A percentile compares a stretch with the other conserved stretches of the same genome.
Evolutionary conservation across 2,113 vertebrate species (phyloP).

Genomic region (Connochaetes taurinus): DNA sequence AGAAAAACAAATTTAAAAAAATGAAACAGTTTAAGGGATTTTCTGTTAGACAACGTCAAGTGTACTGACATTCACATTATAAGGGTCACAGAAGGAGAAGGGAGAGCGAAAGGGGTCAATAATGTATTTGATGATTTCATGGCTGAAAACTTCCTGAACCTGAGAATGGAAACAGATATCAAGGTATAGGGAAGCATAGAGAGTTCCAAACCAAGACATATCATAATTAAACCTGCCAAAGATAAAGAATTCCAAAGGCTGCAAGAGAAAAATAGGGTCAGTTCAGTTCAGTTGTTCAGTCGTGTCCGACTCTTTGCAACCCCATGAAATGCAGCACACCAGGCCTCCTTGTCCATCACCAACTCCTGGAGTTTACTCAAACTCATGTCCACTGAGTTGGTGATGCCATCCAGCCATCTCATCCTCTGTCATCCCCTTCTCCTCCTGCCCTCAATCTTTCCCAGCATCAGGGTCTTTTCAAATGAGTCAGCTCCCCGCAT

Average conservation of each 20-base stretch:
- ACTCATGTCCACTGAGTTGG: background rate
- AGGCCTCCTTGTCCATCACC: background rate
- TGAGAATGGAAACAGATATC: background rate
- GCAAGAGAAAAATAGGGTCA: background rate
- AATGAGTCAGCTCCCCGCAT: background rate
- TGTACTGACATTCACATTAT: background rate
- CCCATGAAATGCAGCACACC: background rate
- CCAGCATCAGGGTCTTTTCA: background rate
- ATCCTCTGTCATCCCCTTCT: background rate
- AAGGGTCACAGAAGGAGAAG: background rate
- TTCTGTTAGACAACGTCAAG: background rate
- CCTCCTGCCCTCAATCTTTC: background rate
- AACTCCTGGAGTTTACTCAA: background rate
- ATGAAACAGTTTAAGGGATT: background rate
- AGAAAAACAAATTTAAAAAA: background rate
- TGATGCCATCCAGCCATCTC: background rate
- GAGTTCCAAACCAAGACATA: background rate
- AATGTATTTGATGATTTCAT: background rate
- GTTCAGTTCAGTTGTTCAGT: background rate
- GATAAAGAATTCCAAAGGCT: background rate
- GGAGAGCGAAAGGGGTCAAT: background rate
- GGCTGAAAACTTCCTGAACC: background rate
- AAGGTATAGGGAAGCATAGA: background rate
- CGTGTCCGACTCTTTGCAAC: rapidly evolving
- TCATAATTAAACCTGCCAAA: background rate